phyloP scores from a whole-genome alignment of 1,140 invertebrate genomes.

The Lutraria rhynchaena region DNA sequence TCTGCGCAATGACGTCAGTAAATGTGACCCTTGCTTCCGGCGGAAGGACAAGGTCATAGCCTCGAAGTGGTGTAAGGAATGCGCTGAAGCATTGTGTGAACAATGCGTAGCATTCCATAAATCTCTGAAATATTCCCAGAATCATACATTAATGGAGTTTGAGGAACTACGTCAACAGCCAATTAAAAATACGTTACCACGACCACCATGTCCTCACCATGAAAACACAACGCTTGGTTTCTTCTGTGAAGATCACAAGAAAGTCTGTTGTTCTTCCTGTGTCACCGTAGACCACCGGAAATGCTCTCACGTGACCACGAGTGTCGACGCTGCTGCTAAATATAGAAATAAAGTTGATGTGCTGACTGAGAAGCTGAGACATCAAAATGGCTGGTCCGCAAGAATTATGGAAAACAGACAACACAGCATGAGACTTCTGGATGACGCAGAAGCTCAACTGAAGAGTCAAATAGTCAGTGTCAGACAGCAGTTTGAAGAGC shows the following conservation, averaged over 20 bases:
- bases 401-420: conserved; percentile 64
- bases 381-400: conserved; percentile 63
- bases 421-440: conserved; percentile 57
- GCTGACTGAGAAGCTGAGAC: conserved; percentile 59
- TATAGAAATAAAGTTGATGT: conserved; percentile 52
- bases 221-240: conserved; percentile 62
- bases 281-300: conserved; percentile 61
- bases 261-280: conserved; percentile 59
- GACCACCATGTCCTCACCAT: conserved; percentile 57
- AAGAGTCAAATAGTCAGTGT: conserved; percentile 62
- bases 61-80: conserved; percentile 62
- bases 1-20: conserved; percentile 58
- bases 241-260: conserved; percentile 62
- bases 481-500: conserved; percentile 58
- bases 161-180: conserved; percentile 59
- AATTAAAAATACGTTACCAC: conserved; percentile 52
- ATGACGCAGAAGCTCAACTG: conserved; percentile 60
- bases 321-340: conserved; percentile 55
- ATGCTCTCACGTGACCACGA: conserved; percentile 59
- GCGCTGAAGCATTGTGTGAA: conserved; percentile 59
- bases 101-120: conserved; percentile 58
- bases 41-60: conserved; percentile 58
- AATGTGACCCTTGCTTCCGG: conserved; percentile 62
- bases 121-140: conserved; percentile 59
- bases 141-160: conserved; percentile 50